These are phyloP conservation scores for Danio jaintianensis DNA, from an alignment of 2,797 vertebrate genomes.

Conservation along the genomic window DNA sequence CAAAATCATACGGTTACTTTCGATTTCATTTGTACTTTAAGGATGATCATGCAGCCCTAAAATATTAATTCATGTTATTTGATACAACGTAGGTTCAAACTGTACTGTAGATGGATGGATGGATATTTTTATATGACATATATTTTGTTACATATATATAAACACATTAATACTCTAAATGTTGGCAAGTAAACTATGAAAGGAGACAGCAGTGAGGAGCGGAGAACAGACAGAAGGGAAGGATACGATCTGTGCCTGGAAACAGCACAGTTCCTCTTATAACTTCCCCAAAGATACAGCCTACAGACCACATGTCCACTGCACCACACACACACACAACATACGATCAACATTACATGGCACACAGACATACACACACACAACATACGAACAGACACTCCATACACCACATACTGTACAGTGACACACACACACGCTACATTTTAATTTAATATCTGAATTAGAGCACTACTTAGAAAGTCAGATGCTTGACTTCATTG, in stretches of 20 bases:
- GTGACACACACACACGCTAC: background rate
- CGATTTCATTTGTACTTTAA: too few relatives aligned
- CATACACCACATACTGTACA: background rate
- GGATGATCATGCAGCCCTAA: too few relatives aligned
- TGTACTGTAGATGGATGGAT: too few relatives aligned
- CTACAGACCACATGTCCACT: constrained; percentile 99
- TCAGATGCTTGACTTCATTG: background rate
- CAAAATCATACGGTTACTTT: too few relatives aligned
- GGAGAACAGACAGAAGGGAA: constrained; percentile 67
- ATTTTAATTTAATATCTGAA: background rate
- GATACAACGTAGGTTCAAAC: too few relatives aligned
- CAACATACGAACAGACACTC: constrained; percentile 14
- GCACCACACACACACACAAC: constrained; percentile 56
- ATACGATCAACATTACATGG: too few relatives aligned
- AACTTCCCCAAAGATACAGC: constrained; percentile 99
- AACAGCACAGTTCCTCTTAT: constrained; percentile 98
- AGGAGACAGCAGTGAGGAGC: background rate
- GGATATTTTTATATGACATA: too few relatives aligned
- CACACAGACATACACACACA: constrained; percentile 12
- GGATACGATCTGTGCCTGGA: constrained; percentile 98
- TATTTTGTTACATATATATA: background rate
- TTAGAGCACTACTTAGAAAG: background rate
- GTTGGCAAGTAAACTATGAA: constrained; percentile 15
- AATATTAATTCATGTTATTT: too few relatives aligned
- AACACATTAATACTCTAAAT: background rate